These are phyloP conservation scores for Plutomurus gul DNA, from an alignment of 1,140 invertebrate genomes.

Conservation along the genomic window DNA sequence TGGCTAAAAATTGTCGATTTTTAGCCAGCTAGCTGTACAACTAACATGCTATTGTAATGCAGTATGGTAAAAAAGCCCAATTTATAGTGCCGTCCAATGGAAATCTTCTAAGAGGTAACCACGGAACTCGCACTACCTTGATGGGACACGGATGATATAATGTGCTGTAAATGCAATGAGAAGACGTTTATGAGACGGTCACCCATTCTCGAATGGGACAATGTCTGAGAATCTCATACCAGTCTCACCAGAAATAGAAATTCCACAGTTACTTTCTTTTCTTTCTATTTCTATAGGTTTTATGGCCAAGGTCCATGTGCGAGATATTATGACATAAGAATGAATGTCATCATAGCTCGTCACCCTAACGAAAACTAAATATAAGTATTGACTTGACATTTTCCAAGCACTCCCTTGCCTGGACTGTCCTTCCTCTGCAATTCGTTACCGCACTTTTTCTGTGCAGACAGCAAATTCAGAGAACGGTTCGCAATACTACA, in stretches of 20 bases:
- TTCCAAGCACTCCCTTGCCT: background rate
- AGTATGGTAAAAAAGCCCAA: no score
- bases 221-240: background rate
- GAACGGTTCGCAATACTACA: no score
- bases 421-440: background rate
- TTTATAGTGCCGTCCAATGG: no score
- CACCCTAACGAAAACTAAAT: no score
- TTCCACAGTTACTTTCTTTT: background rate
- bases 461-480: background rate
- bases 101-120: no score
- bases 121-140: no score
- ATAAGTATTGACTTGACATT: background rate
- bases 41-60: no score
- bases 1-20: no score
- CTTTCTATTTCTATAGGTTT: background rate
- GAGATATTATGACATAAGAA: slow-evolving; percentile 6
- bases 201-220: background rate
- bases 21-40: no score
- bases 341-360: background rate
- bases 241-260: slow-evolving; percentile 22
- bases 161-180: no score
- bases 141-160: no score
- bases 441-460: background rate
- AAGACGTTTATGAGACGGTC: background rate
- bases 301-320: background rate